These are phyloP conservation scores for Hecatera dysodea DNA, from an alignment of 2,888 invertebrate genomes.

Conservation along the genomic window DNA sequence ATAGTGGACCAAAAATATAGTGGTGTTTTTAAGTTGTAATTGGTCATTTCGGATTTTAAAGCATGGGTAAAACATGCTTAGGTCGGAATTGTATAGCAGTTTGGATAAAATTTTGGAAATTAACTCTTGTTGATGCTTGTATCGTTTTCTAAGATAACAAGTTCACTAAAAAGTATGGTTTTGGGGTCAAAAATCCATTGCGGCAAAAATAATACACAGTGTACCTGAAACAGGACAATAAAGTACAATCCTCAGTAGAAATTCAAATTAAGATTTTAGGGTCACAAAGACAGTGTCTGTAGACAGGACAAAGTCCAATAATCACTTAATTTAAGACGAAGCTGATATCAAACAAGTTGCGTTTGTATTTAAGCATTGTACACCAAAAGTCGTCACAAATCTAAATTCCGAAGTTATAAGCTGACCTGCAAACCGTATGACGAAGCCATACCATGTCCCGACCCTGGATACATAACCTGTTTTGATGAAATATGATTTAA, in stretches of 20 bases:
- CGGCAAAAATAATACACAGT: slow-evolving; percentile 5
- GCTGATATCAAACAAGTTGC: slow-evolving; percentile 17
- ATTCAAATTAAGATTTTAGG: slow-evolving; percentile 20
- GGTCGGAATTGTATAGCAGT: slow-evolving; percentile 10
- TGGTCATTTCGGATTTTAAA: slow-evolving; percentile 9
- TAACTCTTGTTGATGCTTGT: background rate
- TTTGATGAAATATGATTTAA: slow-evolving; percentile 54
- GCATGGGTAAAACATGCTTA: slow-evolving; percentile 9
- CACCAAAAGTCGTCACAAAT: slow-evolving; percentile 34
- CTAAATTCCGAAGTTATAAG: slow-evolving; percentile 25
- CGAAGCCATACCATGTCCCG: slow-evolving; percentile 32
- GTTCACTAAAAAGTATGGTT: slow-evolving; percentile 1
- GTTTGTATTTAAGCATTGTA: slow-evolving; percentile 26
- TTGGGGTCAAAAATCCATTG: background rate
- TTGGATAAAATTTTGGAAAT: slow-evolving; percentile 10
- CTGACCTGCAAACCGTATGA: slow-evolving; percentile 52
- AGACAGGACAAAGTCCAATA: background rate
- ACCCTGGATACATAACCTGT: slow-evolving; percentile 60
- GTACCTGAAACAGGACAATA: slow-evolving; percentile 12
- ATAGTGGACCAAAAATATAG: background rate
- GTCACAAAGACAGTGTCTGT: background rate
- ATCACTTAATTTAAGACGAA: background rate
- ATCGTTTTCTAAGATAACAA: slow-evolving; percentile 2
- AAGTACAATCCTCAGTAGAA: background rate
- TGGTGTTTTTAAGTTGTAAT: background rate